Evolutionary conservation across 30 jellyfish, hydroid and myxozoan species (phyloP), one percentile per base, ranked within the genome.

Genomic region (Phacellophora camtschatica): DNA sequence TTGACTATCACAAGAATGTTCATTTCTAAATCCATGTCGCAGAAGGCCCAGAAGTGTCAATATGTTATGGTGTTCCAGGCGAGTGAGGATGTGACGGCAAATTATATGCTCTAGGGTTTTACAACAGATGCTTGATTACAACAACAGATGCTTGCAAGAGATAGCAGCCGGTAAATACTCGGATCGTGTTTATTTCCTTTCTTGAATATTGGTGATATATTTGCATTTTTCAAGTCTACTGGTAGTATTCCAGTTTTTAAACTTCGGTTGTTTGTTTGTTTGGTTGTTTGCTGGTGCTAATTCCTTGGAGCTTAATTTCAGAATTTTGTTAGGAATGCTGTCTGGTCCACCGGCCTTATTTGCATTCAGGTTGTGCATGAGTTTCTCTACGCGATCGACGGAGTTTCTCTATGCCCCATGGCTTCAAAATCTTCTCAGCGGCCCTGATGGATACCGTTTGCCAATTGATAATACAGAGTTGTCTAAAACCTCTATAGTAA

Each of bases 1-100:
- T 27, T 74, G 78, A 27, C 53, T 74, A 66, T 74, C 81, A 74
- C 78, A 74, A 35, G 87, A 74, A 27, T 33, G 82, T 20, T 34
- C 62, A 35, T 28, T 27, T 51, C 81, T 49, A 53, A 74, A 74
- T 74, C 87, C 87, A 74, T 74, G 87, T 24, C 53, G 59, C 37
- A 16, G 49, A 16, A 8, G 56, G 9, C 66, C 25, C 27, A 74
- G 18, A 4, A 74, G 8, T 39, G 53, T 8, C 15, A 5, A n/a
- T n/a, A n/a, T 49, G 82, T 71, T 43, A 23, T 46, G 82, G 5
- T 41, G 35, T 49, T 71, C 85, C 9, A 41, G 30, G 28, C 48
- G 85, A 8, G 16, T 43, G 51, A n/a, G n/a, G n/a, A n/a, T n/a
- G n/a, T n/a, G n/a, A n/a, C n/a, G n/a, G n/a, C n/a, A n/a, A n/a